Conservation (phyloP, 2,797 vertebrate species). For the Gastrophryne carolinensis region DNA sequence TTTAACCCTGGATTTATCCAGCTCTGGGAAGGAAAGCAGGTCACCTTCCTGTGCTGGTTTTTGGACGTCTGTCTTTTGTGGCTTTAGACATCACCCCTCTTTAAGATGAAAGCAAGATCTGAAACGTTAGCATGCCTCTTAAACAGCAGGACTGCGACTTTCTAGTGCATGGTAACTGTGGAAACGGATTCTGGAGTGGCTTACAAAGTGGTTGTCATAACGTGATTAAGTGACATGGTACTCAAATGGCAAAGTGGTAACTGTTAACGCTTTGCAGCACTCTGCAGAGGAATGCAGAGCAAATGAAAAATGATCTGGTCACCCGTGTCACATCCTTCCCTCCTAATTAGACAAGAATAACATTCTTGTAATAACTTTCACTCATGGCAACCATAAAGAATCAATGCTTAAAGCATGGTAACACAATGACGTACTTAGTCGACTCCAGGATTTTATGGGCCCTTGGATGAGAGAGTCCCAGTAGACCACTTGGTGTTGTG, state of each 20-base stretch:
- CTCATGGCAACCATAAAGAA: neutral
- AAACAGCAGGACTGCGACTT: conserved; percentile 16
- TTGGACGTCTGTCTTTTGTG: neutral
- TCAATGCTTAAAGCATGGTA: neutral
- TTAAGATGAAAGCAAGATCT: conserved; percentile 36
- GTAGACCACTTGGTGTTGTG: too few species aligned
- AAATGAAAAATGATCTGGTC: too few species aligned
- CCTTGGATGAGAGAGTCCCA: too few species aligned
- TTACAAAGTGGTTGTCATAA: conserved; percentile 54
- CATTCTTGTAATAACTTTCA: neutral
- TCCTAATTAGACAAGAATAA: too few species aligned
- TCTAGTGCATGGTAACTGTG: conserved; percentile 52
- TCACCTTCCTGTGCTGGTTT: neutral
- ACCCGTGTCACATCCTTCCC: too few species aligned
- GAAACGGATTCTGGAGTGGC: conserved; percentile 58
- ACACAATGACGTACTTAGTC: too few species aligned
- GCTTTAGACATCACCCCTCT: neutral
- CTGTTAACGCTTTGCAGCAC: neutral
- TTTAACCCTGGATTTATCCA: neutral
- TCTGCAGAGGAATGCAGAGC: neutral
- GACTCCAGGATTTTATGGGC: too few species aligned
- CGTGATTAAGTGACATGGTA: conserved; percentile 54
- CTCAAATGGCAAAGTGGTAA: neutral
- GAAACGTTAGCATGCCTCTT: conserved; percentile 36
- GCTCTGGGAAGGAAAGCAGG: neutral